Conservation (phyloP, 1,140 invertebrate genomes). For the Adelges cooleyi region DNA sequence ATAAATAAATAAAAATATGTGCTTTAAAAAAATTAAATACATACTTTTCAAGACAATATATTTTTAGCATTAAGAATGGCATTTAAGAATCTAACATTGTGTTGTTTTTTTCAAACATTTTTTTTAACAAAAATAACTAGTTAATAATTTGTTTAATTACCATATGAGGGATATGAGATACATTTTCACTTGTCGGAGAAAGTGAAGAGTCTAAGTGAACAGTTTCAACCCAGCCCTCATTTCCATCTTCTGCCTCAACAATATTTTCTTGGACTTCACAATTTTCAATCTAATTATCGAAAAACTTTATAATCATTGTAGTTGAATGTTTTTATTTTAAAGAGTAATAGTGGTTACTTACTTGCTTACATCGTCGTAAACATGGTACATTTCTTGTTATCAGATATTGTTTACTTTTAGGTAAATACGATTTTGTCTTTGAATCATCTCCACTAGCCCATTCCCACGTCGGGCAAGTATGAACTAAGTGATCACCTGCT, state of each 20-base stretch:
- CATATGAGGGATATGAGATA: background rate
- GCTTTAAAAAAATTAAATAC: too few species aligned
- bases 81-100: too few species aligned
- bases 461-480: constrained; percentile 99
- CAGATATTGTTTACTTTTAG: constrained; percentile 93
- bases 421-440: constrained; percentile 76
- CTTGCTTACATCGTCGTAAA: constrained; percentile 82
- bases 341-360: constrained; percentile 38
- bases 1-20: too few species aligned
- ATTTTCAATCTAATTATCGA: constrained; percentile 67
- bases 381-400: constrained; percentile 94
- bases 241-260: constrained; percentile 78
- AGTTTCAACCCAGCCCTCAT: constrained; percentile 97
- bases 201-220: constrained; percentile 65
- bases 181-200: background rate
- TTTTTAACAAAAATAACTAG: too few species aligned
- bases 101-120: too few species aligned
- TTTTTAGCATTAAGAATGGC: too few species aligned
- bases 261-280: constrained; percentile 76
- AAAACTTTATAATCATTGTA: background rate
- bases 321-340: too few species aligned
- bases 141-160: too few species aligned
- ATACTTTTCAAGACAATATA: too few species aligned
- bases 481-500: constrained; percentile 95
- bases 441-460: constrained; percentile 87